A percentile compares a stretch with the other conserved stretches of the same genome.
These are phyloP conservation scores for Drosophila ambigua DNA, from an alignment of 1,140 invertebrate genomes.

Conservation along the genomic window DNA sequence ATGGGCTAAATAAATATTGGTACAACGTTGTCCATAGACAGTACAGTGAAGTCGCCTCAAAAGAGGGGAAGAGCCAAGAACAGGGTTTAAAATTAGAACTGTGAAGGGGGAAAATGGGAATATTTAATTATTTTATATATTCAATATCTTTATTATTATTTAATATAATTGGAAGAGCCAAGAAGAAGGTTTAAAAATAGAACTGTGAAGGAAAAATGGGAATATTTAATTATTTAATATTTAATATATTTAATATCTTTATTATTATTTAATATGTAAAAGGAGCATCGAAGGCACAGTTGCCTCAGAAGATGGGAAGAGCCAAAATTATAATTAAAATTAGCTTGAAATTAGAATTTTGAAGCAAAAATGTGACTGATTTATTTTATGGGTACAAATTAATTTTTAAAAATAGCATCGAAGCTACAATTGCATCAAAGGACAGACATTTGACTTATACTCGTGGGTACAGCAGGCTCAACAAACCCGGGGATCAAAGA, in stretches of 20 bases:
- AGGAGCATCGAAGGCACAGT: background rate
- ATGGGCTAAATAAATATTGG: conserved; percentile 40
- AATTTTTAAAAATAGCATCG: too few species aligned
- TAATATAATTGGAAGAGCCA: background rate
- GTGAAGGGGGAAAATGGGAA: too few species aligned
- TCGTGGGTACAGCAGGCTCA: background rate
- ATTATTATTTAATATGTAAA: too few species aligned
- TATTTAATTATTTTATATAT: too few species aligned
- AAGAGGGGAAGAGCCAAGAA: background rate
- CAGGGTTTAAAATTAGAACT: background rate
- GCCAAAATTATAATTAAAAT: too few species aligned
- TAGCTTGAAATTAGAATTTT: background rate
- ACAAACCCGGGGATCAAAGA: background rate
- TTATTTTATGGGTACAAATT: too few species aligned
- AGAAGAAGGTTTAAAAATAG: too few species aligned
- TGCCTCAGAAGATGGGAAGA: background rate
- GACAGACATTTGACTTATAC: background rate
- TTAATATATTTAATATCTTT: too few species aligned
- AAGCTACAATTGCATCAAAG: too few species aligned
- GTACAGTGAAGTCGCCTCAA: background rate
- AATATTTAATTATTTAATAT: too few species aligned
- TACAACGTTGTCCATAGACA: conserved; percentile 8
- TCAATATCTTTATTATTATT: too few species aligned
- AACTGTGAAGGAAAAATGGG: background rate
- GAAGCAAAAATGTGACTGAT: too few species aligned